Evolutionary conservation across 2,888 invertebrate species (phyloP), one percentile per base, ranked within the genome.

Genomic region (Chironomus riparius): DNA sequence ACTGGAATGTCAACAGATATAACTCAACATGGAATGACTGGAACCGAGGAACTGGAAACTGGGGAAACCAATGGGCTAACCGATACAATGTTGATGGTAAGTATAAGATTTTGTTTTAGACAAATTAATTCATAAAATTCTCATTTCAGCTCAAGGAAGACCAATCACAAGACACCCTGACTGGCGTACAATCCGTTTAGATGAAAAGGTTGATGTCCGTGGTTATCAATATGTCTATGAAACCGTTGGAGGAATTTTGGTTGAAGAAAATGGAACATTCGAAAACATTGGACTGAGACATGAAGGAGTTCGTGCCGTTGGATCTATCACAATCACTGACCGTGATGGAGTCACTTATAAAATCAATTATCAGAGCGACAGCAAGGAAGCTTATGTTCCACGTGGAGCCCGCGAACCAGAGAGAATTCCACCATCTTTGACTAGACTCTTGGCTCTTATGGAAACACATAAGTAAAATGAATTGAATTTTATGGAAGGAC

Each of bases 231-330:
- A 65, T 38, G 62, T 38, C 18, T 73, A 80, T 47, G 81, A 83
- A 77, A 83, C 83, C 2, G 82, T 82, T 74, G 83, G 83, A 47
- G 83, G 83, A 5, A 81, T 83, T 22, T 80, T 81, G 18, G 82
- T 78, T 0, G 81, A 82, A 77, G 83, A 83, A 77, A 79, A 78
- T 38, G 82, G 81, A 5, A 79, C 79, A 65, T 82, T 83, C 12
- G 80, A 81, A 70, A 73, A 65, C 18, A 47, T 73, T 62, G 73
- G 73, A 47, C 28, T 73, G 13, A 28, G 50, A 18, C n/a, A n/a
- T 65, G 73, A 73, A 65, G 73, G 73, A 18, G 62, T 65, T 18
- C 38, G 47, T 18, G 47, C 47, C 38, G 22, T 50, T 12, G 73
- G 73, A 1, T 5, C 15, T 21, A 22, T 73, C 2, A 12, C 15